Evolutionary conservation across 2,888 invertebrate species (phyloP), one percentile per base, ranked within the genome.

Genomic region (Corbicula japonica): DNA sequence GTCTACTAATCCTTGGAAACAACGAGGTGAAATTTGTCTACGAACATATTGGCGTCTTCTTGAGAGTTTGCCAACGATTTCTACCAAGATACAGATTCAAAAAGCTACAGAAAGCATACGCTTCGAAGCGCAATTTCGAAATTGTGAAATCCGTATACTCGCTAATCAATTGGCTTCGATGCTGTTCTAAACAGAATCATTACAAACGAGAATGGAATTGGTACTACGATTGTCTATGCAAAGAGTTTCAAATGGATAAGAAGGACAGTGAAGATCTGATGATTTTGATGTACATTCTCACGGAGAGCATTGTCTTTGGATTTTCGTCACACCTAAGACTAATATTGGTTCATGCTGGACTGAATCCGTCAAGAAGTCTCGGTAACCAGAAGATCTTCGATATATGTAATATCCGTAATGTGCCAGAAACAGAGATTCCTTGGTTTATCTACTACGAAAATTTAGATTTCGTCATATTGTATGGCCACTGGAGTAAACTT

Each of bases 201-300:
- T 32, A 50, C 23, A 30, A 50, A 38, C 38, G 26, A 10, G n/a
- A 2, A 4, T 61, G 61, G 34, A 50, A 5, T 15, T 65, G 65
- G 65, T 50, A 50, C n/a, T 23, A 65, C 23, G 32, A 30, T 3
- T 65, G 50, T 23, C 6, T 65, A 18, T 34, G 30, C n/a, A 48
- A 26, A 4, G 65, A 48, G n/a, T 65, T n/a, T 34, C 50, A 30
- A n/a, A 32, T 50, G 8, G 65, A 65, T 35, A 50, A 65, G 18
- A 65, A 21, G 0, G n/a, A 50, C 23, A n/a, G 12, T n/a, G 65
- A 65, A 34, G 50, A 65, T 35, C 23, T 65, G 4, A 65, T 65
- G 65, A 50, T 65, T n/a, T 21, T 65, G 23, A 65, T 65, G 65
- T 65, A 65, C n/a, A 65, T 65, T 15, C n/a, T 65, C 10, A 48